A percentile compares a stretch with the other conserved stretches of the same genome.
phyloP scores from a whole-genome alignment of 2,797 vertebrate species.

The Mustela erminea region DNA sequence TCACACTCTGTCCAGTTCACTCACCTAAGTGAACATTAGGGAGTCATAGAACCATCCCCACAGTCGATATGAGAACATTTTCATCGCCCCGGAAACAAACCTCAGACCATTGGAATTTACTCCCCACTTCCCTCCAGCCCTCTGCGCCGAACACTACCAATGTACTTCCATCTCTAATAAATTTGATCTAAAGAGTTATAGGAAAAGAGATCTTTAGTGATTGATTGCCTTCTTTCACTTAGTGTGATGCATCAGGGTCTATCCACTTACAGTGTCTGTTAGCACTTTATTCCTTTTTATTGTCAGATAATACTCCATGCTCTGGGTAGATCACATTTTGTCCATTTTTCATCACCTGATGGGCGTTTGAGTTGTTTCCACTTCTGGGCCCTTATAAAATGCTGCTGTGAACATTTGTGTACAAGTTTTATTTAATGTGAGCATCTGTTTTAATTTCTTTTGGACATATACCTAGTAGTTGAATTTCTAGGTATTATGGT shows the following conservation, averaged over 20 bases:
- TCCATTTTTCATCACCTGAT: neutral
- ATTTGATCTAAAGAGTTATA: neutral
- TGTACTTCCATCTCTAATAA: neutral
- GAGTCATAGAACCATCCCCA: neutral
- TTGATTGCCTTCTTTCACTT: neutral
- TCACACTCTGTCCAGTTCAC: neutral
- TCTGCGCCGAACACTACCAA: neutral
- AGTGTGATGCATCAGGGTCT: neutral
- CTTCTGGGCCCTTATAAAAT: neutral
- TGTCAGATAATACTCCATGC: neutral
- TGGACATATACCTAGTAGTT: neutral
- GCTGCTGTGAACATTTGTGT: neutral
- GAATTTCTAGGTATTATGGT: neutral
- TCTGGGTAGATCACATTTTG: neutral
- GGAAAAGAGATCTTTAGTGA: neutral
- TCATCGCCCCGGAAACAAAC: neutral
- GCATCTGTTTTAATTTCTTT: slow-evolving; percentile 30
- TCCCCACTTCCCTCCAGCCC: neutral
- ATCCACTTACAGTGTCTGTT: neutral
- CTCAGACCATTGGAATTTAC: neutral
- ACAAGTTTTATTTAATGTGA: neutral
- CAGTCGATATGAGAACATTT: neutral
- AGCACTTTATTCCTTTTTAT: neutral
- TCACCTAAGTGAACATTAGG: neutral
- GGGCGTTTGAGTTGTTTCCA: neutral